Conservation (phyloP, 2,888 invertebrate genomes). For the Scaptomyza parva region DNA sequence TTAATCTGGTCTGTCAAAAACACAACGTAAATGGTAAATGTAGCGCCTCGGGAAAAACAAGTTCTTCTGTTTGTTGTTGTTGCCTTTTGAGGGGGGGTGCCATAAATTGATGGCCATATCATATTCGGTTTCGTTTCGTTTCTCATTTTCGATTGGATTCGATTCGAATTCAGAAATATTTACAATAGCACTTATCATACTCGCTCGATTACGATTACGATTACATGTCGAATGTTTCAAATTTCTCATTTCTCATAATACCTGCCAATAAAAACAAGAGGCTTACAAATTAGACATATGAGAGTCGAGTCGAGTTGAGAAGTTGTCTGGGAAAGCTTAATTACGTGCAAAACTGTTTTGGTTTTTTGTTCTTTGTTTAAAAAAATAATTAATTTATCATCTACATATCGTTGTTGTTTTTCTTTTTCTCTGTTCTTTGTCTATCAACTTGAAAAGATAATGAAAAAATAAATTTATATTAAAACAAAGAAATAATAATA, state of each 20-base stretch:
- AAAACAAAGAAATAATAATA: not conserved
- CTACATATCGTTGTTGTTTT: not conserved
- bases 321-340: too few relatives aligned
- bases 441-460: constrained; percentile 17
- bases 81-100: too few relatives aligned
- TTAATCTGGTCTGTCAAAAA: constrained; percentile 18
- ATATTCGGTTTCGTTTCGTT: constrained; percentile 24
- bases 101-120: constrained; percentile 45
- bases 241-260: constrained; percentile 3
- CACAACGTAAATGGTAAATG: not conserved
- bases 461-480: not conserved
- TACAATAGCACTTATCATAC: constrained; percentile 37
- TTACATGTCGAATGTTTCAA: constrained; percentile 20
- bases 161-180: constrained; percentile 37
- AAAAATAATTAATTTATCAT: constrained; percentile 19
- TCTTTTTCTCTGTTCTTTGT: constrained; percentile 19
- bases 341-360: too few relatives aligned
- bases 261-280: too few relatives aligned
- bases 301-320: too few relatives aligned
- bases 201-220: constrained; percentile 33
- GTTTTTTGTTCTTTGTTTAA: too few relatives aligned
- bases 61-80: constrained; percentile 10
- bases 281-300: too few relatives aligned
- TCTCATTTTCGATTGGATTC: too few relatives aligned
- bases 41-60: too few relatives aligned